These are phyloP conservation scores for Portevinia maculata DNA, from an alignment of 2,888 invertebrate species.

Conservation along the genomic window DNA sequence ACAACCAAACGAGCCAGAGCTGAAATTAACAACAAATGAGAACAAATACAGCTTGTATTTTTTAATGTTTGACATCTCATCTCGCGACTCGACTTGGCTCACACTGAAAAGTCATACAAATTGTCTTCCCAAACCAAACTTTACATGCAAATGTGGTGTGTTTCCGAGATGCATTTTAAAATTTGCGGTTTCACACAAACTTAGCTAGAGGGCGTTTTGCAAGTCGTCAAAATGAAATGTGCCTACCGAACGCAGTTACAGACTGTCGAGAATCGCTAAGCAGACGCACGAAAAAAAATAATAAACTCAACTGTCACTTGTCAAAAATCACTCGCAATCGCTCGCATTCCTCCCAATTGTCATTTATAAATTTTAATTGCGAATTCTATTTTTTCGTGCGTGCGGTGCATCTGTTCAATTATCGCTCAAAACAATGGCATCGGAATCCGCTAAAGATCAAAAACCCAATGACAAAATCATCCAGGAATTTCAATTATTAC, in stretches of 20 bases:
- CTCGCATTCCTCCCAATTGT: conserved; percentile 27
- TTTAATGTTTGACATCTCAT: no score
- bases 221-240: no score
- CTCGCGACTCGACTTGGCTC: no score
- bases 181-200: no score
- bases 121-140: no score
- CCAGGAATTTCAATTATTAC: conserved; percentile 92
- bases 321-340: conserved; percentile 52
- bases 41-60: no score
- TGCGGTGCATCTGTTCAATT: conserved; percentile 68
- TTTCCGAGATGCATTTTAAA: no score
- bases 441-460: conserved; percentile 79
- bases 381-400: conserved; percentile 46
- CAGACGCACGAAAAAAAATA: not conserved
- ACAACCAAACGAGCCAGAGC: no score
- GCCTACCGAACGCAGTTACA: not conserved
- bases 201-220: no score
- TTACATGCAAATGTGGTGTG: no score
- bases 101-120: no score
- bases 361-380: conserved; percentile 54
- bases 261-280: not conserved
- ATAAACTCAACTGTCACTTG: not conserved
- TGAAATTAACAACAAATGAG: no score
- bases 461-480: conserved; percentile 90
- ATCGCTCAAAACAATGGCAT: conserved; percentile 78